Evolutionary conservation across 2,113 vertebrate species (phyloP).

Genomic region (Rhombomys opimus): DNA sequence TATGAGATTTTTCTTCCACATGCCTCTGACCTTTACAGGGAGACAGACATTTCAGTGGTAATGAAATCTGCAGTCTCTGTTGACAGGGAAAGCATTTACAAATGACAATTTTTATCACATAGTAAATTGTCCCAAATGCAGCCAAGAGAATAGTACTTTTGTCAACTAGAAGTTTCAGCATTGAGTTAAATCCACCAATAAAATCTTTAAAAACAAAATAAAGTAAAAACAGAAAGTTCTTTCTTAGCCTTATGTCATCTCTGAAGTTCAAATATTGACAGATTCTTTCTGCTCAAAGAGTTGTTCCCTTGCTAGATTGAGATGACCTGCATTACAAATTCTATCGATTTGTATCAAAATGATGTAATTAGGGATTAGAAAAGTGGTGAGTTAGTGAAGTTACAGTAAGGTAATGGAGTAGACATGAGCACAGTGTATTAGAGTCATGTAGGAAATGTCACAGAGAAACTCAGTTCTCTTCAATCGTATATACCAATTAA

Average conservation of each 20-base stretch:
- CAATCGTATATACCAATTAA: background rate
- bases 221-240: slow-evolving; percentile 58
- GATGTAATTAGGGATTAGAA: background rate
- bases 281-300: slow-evolving; percentile 35
- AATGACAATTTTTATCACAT: slow-evolving; percentile 77
- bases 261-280: slow-evolving; percentile 45
- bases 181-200: slow-evolving; percentile 57
- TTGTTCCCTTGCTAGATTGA: background rate
- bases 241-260: slow-evolving; percentile 40
- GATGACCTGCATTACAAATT: background rate
- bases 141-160: slow-evolving; percentile 41
- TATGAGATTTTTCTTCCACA: slow-evolving; percentile 52
- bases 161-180: slow-evolving; percentile 59
- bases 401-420: background rate
- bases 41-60: slow-evolving; percentile 65
- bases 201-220: slow-evolving; percentile 72
- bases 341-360: background rate
- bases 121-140: slow-evolving; percentile 74
- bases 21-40: slow-evolving; percentile 69
- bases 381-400: background rate
- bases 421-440: background rate
- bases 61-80: slow-evolving; percentile 71
- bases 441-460: background rate
- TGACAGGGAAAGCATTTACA: slow-evolving; percentile 71
- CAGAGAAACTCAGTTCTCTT: background rate